A percentile compares a stretch with the other conserved stretches of the same genome.
Evolutionary conservation across 2,888 invertebrate species (phyloP).

Genomic region (Stratiomys singularior): DNA sequence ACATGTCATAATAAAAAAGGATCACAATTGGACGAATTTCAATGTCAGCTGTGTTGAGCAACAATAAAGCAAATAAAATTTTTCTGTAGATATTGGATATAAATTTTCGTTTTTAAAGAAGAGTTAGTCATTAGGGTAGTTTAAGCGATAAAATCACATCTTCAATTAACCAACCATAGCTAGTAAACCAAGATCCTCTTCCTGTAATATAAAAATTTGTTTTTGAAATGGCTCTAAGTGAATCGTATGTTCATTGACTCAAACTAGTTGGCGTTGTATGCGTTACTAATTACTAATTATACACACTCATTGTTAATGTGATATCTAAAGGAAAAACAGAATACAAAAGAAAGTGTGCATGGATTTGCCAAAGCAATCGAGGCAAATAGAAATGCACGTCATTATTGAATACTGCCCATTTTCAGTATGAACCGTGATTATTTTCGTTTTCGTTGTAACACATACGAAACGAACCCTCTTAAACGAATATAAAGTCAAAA

Average conservation of each 20-base stretch:
- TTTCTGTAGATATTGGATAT: constrained; percentile 1
- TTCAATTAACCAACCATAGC: no score
- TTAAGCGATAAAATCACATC: neutral
- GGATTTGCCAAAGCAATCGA: neutral
- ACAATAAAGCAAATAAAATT: neutral
- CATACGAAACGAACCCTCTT: neutral
- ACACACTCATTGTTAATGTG: constrained; percentile 3
- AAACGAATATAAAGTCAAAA: neutral
- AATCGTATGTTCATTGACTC: neutral
- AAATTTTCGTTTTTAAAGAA: constrained; percentile 3
- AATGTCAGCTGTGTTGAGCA: constrained; percentile 22
- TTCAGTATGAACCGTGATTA: constrained; percentile 6
- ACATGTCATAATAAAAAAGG: constrained; percentile 1
- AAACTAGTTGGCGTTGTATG: neutral
- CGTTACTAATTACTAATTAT: neutral
- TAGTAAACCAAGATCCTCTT: neutral
- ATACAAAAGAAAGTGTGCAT: neutral
- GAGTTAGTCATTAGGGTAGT: neutral
- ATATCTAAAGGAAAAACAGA: neutral
- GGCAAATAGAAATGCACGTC: neutral
- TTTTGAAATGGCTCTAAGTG: neutral
- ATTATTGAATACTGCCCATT: constrained; percentile 18
- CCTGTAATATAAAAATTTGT: neutral
- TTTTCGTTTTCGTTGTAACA: neutral
- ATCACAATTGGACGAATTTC: constrained; percentile 31